A percentile compares a stretch with the other conserved stretches of the same genome.
Evolutionary conservation across 2,113 vertebrate genomes (phyloP).

Genomic region (Dunckerocampus dactyliophorus): DNA sequence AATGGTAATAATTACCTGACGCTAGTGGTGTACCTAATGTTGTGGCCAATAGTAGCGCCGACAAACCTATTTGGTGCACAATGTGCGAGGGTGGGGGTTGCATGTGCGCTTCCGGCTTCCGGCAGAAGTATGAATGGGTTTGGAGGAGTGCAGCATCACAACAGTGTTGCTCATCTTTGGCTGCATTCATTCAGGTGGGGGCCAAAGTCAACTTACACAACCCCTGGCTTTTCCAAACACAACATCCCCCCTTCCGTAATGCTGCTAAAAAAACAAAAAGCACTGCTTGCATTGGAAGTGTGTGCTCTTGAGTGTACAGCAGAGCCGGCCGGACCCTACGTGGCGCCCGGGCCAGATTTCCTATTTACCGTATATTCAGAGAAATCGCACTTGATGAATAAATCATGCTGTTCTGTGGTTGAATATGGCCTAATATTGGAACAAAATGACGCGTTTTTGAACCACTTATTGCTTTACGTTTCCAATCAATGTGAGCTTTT

Average conservation of each 20-base stretch:
- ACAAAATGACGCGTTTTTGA: too few species aligned
- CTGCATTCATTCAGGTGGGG: slow-evolving; percentile 1
- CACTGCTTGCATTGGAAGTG: neutral
- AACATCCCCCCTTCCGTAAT: too few species aligned
- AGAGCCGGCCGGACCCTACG: too few species aligned
- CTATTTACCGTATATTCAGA: too few species aligned
- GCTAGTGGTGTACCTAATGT: neutral
- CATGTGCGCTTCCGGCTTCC: slow-evolving; percentile 55
- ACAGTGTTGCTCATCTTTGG: neutral
- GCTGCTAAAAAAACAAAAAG: neutral
- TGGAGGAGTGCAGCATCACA: slow-evolving; percentile 15
- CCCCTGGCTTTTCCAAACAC: neutral
- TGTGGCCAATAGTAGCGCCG: neutral
- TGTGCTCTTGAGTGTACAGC: neutral
- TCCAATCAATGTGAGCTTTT: too few species aligned
- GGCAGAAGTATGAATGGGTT: slow-evolving; percentile 19
- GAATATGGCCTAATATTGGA: too few species aligned
- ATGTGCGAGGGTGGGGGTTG: slow-evolving; percentile 27
- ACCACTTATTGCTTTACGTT: too few species aligned
- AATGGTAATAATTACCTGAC: too few species aligned
- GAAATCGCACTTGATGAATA: too few species aligned
- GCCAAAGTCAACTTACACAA: neutral
- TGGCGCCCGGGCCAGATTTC: too few species aligned
- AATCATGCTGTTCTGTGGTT: too few species aligned
- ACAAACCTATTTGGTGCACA: neutral